A percentile compares a stretch with the other conserved stretches of the same genome.
phyloP scores from a whole-genome alignment of 2,888 invertebrate species.

The Stenodema calcarata region DNA sequence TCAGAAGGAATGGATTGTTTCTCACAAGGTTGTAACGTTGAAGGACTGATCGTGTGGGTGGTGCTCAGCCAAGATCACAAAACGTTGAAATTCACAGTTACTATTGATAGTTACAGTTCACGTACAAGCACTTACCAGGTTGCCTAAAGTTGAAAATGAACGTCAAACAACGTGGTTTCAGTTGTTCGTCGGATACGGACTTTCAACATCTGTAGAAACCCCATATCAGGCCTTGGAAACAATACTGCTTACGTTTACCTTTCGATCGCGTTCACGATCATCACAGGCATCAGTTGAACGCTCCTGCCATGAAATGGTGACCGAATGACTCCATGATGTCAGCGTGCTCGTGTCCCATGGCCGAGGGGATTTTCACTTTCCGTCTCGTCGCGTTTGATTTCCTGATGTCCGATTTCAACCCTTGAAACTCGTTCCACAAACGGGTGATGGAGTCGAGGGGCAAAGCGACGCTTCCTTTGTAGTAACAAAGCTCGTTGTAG shows the following conservation, averaged over 20 bases:
- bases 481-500: slow-evolving; percentile 15
- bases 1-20: too few species aligned
- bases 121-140: too few species aligned
- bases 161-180: too few species aligned
- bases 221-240: not conserved
- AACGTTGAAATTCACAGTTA: too few species aligned
- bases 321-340: slow-evolving; percentile 19
- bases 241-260: not conserved
- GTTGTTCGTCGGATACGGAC: not conserved
- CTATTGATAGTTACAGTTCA: too few species aligned
- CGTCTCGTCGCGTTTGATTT: not conserved
- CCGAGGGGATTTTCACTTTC: not conserved
- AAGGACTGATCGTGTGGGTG: too few species aligned
- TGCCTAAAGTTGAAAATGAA: too few species aligned
- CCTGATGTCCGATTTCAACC: slow-evolving; percentile 18
- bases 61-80: too few species aligned
- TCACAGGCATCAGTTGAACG: slow-evolving; percentile 1
- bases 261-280: not conserved
- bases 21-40: too few species aligned
- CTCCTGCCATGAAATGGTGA: slow-evolving; percentile 38
- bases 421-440: slow-evolving; percentile 26
- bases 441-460: slow-evolving; percentile 5
- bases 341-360: not conserved
- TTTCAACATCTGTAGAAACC: not conserved
- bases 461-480: slow-evolving; percentile 22